Conservation (phyloP, 1,140 invertebrate species). For the Ceratina australensis region DNA sequence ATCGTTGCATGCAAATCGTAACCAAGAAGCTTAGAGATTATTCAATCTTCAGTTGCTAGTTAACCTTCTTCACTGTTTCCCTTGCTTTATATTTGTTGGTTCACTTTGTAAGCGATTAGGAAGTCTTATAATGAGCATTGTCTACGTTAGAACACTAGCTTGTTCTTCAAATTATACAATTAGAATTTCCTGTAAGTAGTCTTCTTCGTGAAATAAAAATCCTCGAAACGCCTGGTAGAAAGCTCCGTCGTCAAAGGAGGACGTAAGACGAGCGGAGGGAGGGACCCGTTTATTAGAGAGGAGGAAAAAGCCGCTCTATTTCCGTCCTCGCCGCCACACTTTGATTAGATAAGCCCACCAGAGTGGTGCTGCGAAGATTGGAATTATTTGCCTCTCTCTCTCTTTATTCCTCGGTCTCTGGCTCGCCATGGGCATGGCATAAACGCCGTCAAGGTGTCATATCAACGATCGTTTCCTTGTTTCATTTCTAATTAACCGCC, state of each 20-base stretch:
- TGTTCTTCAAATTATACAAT: no score
- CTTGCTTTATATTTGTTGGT: not conserved
- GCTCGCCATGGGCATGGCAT: conserved; percentile 15
- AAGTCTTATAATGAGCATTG: no score
- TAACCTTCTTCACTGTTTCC: not conserved
- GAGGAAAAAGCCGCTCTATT: conserved; percentile 70
- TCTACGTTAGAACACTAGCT: no score
- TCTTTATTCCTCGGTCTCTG: conserved; percentile 44
- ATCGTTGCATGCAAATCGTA: no score
- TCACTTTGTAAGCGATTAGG: no score
- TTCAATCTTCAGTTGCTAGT: not conserved
- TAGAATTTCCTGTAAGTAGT: no score
- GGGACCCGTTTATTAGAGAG: conserved; percentile 63
- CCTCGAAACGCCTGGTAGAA: conserved; percentile 37
- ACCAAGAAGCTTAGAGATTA: no score
- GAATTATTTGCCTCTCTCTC: conserved; percentile 60
- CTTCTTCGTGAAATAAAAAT: conserved; percentile 24
- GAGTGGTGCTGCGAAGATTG: conserved; percentile 60
- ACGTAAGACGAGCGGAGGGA: conserved; percentile 66
- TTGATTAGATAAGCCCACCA: conserved; percentile 73
- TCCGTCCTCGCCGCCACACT: conserved; percentile 68
- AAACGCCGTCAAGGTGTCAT: conserved; percentile 58
- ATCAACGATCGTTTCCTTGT: conserved; percentile 53
- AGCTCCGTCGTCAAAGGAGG: conserved; percentile 54
- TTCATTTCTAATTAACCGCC: conserved; percentile 54